Evolutionary conservation across 2,113 vertebrate species (phyloP).

Genomic region (Perca flavescens): DNA sequence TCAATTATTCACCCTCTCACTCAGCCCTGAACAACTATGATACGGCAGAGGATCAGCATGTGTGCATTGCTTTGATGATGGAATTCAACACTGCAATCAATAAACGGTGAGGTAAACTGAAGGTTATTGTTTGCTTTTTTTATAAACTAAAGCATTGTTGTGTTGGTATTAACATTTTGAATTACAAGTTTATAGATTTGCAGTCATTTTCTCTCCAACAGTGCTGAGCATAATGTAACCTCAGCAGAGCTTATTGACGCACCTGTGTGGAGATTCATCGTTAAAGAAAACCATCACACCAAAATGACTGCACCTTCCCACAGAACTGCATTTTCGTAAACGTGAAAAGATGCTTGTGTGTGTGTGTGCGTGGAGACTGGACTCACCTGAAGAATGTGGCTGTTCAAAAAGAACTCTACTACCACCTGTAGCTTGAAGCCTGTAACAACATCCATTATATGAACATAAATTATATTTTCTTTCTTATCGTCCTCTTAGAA

Average conservation of each 20-base stretch:
- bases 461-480: slow-evolving; percentile 5
- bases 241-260: slow-evolving; percentile 8
- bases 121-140: slow-evolving; percentile 25
- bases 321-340: slow-evolving; percentile 23
- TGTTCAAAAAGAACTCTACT: slow-evolving; percentile 42
- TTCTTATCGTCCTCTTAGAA: neutral
- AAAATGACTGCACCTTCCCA: slow-evolving; percentile 26
- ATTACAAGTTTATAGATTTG: slow-evolving; percentile 21
- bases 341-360: slow-evolving; percentile 19
- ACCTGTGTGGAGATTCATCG: neutral
- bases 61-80: slow-evolving; percentile 35
- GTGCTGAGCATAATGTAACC: neutral
- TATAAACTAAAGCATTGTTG: slow-evolving; percentile 4
- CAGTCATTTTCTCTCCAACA: slow-evolving; percentile 5
- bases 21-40: slow-evolving; percentile 19
- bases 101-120: slow-evolving; percentile 10
- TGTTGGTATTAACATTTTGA: slow-evolving; percentile 4
- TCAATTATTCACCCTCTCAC: slow-evolving; percentile 64
- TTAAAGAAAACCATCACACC: neutral
- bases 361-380: neutral
- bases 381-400: neutral
- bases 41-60: slow-evolving; percentile 5
- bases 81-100: slow-evolving; percentile 29
- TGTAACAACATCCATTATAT: slow-evolving; percentile 29
- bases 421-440: slow-evolving; percentile 55